Evolutionary conservation across 2,888 invertebrate species (phyloP).

Genomic region (Platerodrilus igneus): DNA sequence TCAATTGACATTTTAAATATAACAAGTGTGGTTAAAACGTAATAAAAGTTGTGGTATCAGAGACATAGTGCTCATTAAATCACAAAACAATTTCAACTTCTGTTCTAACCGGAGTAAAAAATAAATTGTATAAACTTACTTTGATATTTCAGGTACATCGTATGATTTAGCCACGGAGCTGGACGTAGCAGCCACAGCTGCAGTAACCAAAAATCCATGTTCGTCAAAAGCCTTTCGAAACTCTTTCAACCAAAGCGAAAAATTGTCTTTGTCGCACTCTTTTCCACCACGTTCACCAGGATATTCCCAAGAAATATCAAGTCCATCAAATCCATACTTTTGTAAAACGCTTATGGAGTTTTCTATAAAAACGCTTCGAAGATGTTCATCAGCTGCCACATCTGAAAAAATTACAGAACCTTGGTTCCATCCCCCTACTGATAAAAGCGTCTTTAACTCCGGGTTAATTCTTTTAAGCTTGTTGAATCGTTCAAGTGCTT

Average conservation of each 20-base stretch:
- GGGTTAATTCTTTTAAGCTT: slow-evolving; percentile 52
- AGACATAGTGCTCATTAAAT: too few relatives aligned
- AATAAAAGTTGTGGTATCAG: too few relatives aligned
- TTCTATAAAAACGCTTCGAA: slow-evolving; percentile 54
- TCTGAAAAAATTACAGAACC: slow-evolving; percentile 40
- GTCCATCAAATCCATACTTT: slow-evolving; percentile 61
- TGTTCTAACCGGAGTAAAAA: too few relatives aligned
- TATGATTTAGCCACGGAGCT: slow-evolving; percentile 53
- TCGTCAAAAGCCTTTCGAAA: slow-evolving; percentile 53
- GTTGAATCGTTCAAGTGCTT: slow-evolving; percentile 54
- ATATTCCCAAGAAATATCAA: slow-evolving; percentile 73
- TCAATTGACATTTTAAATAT: too few relatives aligned
- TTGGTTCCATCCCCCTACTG: slow-evolving; percentile 69
- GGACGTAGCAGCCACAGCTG: slow-evolving; percentile 56
- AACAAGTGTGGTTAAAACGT: too few relatives aligned
- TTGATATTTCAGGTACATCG: slow-evolving; percentile 52
- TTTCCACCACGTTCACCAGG: slow-evolving; percentile 57
- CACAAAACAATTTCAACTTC: too few relatives aligned
- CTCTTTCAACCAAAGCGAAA: slow-evolving; percentile 53
- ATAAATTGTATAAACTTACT: slow-evolving; percentile 46
- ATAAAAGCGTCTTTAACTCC: slow-evolving; percentile 55
- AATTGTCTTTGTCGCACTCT: slow-evolving; percentile 37
- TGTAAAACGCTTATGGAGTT: slow-evolving; percentile 54
- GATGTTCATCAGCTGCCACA: slow-evolving; percentile 47
- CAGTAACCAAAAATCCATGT: slow-evolving; percentile 53